Base-by-base conservation (phyloP, 2,113 vertebrate species). In the Protomyctophum bolini region DNA sequence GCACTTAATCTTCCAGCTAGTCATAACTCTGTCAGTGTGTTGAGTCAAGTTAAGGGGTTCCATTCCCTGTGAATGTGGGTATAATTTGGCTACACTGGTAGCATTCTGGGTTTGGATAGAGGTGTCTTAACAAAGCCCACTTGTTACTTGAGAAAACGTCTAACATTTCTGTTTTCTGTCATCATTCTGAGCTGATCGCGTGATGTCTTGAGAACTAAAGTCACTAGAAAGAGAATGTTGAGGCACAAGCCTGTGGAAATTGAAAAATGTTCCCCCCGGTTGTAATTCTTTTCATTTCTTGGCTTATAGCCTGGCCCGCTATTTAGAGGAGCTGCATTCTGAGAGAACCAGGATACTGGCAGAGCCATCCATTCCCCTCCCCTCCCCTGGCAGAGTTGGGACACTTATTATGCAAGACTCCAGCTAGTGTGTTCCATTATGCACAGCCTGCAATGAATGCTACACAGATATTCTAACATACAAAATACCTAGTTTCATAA, bases 271-370 rank as follows among this genome's bases (percentile, higher is more conserved):
- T 10, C 8, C 47, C 52, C 11, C 51, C 56, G 48, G 66, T 57
- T 64, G 47, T 77, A 75, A 81, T 81, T 76, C 79, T 72, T 57
- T 10, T 67, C 6, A 60, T 63, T 73, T 59, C 72, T 75, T 88
- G 84, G 85, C 82, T 14, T 3, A 21, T 14, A 5, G 76, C 84
- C 87, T 10, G 0, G 66, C 55, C 0, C 72, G 57, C 47, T 74
- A 59, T 82, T 73, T 70, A 63, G 70, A 70, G 47, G 61, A 41
- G 41, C 73, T 56, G 67, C 48, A 55, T 66, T 57, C 10, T 6
- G 68, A 72, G 70, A 41, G 49, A 73, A 58, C 64, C 72, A 9
- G 33, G 72, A 41, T 61, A 64, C 68, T 82, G 58, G 52, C 58
- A 10, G 59, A 29, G 14, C 70, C 1, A 0, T 6, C 8, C 51